Evolutionary conservation across 2,113 vertebrate genomes (phyloP).

Genomic region (Nestor notabilis): DNA sequence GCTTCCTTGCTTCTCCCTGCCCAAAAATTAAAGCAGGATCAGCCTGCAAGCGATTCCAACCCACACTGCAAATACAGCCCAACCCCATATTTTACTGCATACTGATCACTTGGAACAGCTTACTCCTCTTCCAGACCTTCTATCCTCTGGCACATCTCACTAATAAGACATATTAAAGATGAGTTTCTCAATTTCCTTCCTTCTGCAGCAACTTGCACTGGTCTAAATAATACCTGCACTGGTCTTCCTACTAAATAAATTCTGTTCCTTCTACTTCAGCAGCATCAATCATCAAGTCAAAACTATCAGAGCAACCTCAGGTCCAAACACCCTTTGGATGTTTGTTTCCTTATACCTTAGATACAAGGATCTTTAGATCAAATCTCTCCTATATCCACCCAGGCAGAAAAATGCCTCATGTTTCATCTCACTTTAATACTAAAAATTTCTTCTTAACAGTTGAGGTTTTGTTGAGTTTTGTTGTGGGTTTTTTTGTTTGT

Average conservation of each 20-base stretch:
- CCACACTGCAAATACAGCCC: neutral
- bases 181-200: neutral
- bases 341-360: neutral
- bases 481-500: neutral
- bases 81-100: neutral
- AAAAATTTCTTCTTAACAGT: neutral
- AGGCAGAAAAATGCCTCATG: neutral
- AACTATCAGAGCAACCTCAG: neutral
- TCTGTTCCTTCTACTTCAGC: neutral
- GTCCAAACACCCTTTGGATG: neutral
- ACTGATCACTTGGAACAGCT: neutral
- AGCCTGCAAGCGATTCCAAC: neutral
- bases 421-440: neutral
- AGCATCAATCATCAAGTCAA: neutral
- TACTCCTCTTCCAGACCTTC: neutral
- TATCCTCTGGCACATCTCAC: neutral
- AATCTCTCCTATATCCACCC: neutral
- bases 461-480: neutral
- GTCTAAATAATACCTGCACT: neutral
- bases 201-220: neutral
- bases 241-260: neutral
- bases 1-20: neutral
- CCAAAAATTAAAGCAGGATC: neutral
- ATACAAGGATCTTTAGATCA: neutral
- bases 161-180: neutral